Evolutionary conservation across 2,888 invertebrate genomes (phyloP), one percentile per base, ranked within the genome.

Genomic region (Nomada hirtipes): DNA sequence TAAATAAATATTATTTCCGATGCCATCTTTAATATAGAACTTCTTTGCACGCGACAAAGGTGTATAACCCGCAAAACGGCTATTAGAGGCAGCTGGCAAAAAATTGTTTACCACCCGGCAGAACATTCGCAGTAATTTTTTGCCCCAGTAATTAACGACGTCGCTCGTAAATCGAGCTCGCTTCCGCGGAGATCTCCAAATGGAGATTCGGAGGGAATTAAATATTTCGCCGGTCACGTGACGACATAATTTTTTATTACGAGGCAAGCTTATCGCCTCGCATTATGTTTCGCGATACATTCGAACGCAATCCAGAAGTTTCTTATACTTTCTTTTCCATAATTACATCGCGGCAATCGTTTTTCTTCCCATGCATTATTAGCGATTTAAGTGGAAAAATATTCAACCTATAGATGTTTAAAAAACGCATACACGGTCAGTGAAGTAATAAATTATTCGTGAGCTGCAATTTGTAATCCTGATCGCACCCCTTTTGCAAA

Each of bases 211-310:
- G 15, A 4, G 1, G n/a, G 42, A 60, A 69, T 73, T 69, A 72
- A 79, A 79, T 79, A 64, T 73, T 79, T 79, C 64, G 52, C n/a
- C 29, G 47, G 64, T 68, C 73, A 73, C 73, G 79, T 79, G 68
- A 69, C 44, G 47, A 36, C 26, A 68, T 69, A 60, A 81, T 81
- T 69, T 81, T 79, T 79, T 79, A 81, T 79, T 50, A 36, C 65
- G 76, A 71, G 67, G 65, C 61, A 44, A 67, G 57, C 67, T 72
- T 73, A 80, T 80, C 78, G 53, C 20, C 23, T 18, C 10, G 60
- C 71, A 42, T 76, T 52, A 60, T 15, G 36, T 13, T 18, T 63
- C 44, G 47, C 47, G 15, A 57, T 23, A 57, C 13, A 57, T 23
- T 57, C 26, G 23, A 57, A 13, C 47, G 47, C 15, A 15, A 47